Evolutionary conservation across 2,888 invertebrate species (phyloP), one percentile per base, ranked within the genome.

Genomic region (Acrobasis repandana): DNA sequence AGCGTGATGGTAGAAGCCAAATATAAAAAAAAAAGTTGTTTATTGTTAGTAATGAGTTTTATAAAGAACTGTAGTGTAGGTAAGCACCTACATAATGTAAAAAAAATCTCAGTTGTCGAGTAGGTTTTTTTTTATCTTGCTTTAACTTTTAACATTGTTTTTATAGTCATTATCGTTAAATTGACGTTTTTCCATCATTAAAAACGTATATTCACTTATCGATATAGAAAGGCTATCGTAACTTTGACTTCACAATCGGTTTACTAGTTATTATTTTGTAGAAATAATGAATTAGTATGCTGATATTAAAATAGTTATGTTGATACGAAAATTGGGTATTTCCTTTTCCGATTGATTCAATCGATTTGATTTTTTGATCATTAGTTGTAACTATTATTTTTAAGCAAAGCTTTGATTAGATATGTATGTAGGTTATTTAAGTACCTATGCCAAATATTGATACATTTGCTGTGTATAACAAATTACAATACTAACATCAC

Each of bases 141-240:
- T 56, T 56, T 9, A 49, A 58, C 58, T 58, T 47, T 62, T 67
- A 67, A 65, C 65, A 62, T 64, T 59, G 65, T 71, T 65, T n/a
- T 68, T 67, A 62, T 62, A 58, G 50, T 36, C 49, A 57, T 65
- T 68, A 61, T 67, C 65, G 66, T 18, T 64, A 46, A 56, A 57
- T 57, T 63, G 56, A 38, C 59, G 56, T 58, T 57, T 57, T 57
- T 58, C 18, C 58, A 58, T 58, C 58, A 49, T 58, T 48, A 57
- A 57, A 16, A 57, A 63, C 38, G n/a, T 16, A 48, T 62, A 57
- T 34, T n/a, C 47, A 46, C 48, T 75, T 76, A 75, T 76, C 74
- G 68, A 71, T 71, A 66, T 63, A 63, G 70, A 72, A 76, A 80
- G 84, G 86, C 77, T 84, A 86, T 85, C 85, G 77, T 67, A 63